Evolutionary conservation across 2,113 vertebrate genomes (phyloP).

Genomic region (Scytalopus superciliaris): DNA sequence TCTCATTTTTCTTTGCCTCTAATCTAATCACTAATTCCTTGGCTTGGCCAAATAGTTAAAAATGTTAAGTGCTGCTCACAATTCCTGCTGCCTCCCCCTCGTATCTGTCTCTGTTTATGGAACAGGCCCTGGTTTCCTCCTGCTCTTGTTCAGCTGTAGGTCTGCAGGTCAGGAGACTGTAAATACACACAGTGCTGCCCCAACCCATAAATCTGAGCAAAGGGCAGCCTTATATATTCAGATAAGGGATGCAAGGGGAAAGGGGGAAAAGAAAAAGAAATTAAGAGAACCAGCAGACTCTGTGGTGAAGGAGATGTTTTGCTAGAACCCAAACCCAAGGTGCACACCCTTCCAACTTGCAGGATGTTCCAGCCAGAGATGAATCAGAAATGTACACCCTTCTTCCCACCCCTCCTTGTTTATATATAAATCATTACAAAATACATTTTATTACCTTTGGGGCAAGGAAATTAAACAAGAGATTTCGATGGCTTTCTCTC

Average conservation of each 20-base stretch:
- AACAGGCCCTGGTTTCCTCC: conserved; percentile 78
- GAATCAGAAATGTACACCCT: background rate
- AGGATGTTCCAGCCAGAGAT: background rate
- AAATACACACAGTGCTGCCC: conserved; percentile 90
- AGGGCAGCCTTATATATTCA: conserved; percentile 83
- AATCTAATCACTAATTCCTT: conserved; percentile 79
- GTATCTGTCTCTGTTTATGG: conserved; percentile 83
- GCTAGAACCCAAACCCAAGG: background rate
- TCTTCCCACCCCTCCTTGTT: background rate
- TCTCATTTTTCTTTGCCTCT: conserved; percentile 69
- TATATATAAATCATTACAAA: conserved; percentile 23
- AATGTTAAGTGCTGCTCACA: conserved; percentile 77
- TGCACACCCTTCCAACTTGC: background rate
- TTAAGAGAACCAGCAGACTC: background rate
- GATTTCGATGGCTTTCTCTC: conserved; percentile 37
- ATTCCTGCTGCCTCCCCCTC: conserved; percentile 74
- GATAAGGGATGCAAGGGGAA: conserved; percentile 68
- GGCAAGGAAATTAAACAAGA: conserved; percentile 50
- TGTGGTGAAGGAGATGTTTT: background rate
- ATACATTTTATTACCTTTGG: conserved; percentile 43
- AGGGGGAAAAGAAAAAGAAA: background rate
- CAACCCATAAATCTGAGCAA: conserved; percentile 89
- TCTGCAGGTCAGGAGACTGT: conserved; percentile 95
- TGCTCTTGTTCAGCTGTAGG: conserved; percentile 79
- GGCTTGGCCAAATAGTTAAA: conserved; percentile 78